Evolutionary conservation across 1,140 invertebrate species (phyloP), one percentile per base, ranked within the genome.

Genomic region (Heliconius nattereri): DNA sequence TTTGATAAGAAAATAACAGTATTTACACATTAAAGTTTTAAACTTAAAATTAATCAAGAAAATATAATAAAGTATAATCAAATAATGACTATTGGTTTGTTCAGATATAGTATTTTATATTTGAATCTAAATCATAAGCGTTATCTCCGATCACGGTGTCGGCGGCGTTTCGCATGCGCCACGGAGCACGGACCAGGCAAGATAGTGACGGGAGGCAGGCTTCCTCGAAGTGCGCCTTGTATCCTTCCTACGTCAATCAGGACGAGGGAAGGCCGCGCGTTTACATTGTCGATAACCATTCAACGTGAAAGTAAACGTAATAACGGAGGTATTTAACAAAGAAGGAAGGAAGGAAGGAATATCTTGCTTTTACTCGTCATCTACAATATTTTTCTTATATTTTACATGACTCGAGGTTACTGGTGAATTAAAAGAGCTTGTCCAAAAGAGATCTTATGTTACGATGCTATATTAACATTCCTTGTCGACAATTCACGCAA

Each of bases 71-170:
- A 66, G 3, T 26, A 29, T 26, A 66, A 66, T 66, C 1, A 66
- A 66, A 66, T 66, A 66, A 29, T 66, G 23, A 66, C 60, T 66
- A 66, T 66, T 66, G 23, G 13, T 66, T 29, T 29, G 60, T 66
- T 66, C 23, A 29, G 26, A 16, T 66, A 20, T 29, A 76, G 37
- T 3, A 26, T 45, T 70, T 71, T 49, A 20, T 60, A 66, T 9
- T n/a, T 19, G 13, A 35, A 76, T 76, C 60, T 85, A 86, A 89
- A 89, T 92, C 88, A 92, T 91, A 92, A 86, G 85, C 81, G 78
- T 88, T 92, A 93, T 92, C 92, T 93, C 82, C 75, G 85, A 92
- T 93, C 91, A 84, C 84, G 83, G 86, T 87, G 90, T 92, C 91
- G 86, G 87, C 91, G 86, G 86, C 79, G 88, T 90, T 93, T 92